phyloP scores from a whole-genome alignment of 2,113 vertebrate species.

The Nesoenas mayeri region DNA sequence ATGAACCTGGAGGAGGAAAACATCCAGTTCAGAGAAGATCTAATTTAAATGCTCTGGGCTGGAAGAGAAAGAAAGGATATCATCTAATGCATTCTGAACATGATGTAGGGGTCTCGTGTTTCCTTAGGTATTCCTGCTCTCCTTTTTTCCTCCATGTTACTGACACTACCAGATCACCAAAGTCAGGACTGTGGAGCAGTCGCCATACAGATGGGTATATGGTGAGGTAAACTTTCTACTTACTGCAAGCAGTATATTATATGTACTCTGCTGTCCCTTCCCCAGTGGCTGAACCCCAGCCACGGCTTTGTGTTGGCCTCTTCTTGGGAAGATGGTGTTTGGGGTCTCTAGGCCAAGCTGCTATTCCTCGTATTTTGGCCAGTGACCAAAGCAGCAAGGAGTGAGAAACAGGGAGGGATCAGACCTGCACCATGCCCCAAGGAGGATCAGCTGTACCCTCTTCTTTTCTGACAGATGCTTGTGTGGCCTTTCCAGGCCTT shows the following conservation, averaged over 20 bases:
- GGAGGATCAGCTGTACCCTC: background rate
- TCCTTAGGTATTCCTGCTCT: background rate
- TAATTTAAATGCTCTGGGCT: background rate
- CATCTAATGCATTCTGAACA: background rate
- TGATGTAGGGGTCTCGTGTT: background rate
- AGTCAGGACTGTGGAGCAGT: background rate
- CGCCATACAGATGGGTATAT: background rate
- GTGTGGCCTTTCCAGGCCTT: background rate
- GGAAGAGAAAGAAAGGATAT: background rate
- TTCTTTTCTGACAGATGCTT: background rate
- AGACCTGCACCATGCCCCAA: background rate
- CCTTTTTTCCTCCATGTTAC: background rate
- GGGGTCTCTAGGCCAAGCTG: background rate
- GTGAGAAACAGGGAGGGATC: background rate
- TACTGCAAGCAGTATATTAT: background rate
- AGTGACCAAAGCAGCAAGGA: background rate
- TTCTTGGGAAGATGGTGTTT: background rate
- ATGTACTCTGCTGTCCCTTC: background rate
- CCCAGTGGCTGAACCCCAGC: background rate
- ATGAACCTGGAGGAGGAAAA: background rate
- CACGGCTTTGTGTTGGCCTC: background rate
- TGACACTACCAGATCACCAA: background rate
- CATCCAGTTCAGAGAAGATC: background rate
- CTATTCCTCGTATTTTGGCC: background rate
- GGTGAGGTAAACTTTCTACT: background rate